Base-by-base conservation (phyloP, 2,797 vertebrate genomes). In the Eupleurogrammus muticus region DNA sequence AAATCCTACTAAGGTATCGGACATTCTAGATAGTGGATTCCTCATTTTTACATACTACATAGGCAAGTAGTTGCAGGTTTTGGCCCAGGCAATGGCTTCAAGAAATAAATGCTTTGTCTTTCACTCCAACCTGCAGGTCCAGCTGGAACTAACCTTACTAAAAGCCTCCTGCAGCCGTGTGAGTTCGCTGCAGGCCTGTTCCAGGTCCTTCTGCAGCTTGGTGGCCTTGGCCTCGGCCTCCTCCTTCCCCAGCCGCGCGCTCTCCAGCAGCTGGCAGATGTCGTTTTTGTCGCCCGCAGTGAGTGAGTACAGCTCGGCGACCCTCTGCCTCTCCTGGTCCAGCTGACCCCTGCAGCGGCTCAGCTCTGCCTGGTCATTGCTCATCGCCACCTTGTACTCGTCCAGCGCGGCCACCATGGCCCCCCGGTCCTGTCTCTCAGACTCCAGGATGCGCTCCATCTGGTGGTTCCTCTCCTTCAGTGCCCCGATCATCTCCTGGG, bases 381-480 rank as follows among this genome's bases (percentile, higher is more conserved):
- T 95, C 59, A 96, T 93, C 0, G 96, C 95, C 8, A 89, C 92
- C 84, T 95, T 96, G 87, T 96, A 97, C 80, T 98, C 96, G 34
- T 97, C 97, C 0, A 99, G 81, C 0, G 95, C 91, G 0, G 94
- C 94, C 0, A 90, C 95, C 87, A 98, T 87, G 0, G 95, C 92
- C 0, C 83, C 90, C 23, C 94, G 95, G 59, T 93, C 96, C 69
- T 97, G 96, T 80, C 97, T 94, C 89, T 98, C 97, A 0, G 96
- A 96, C 54, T 99, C 98, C 57, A 96, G 81, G 49, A 97, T 94
- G 6, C 97, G 94, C 79, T 99, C 98, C 96, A 97, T 96, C 84
- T 99, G 97, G 78, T 97, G 97, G 89, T 97, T 98, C 40, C 98
- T 94, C 73, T 99, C 98, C 76, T 98, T 99, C 53, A 99, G 91